Conservation (phyloP, 2,797 vertebrate species). For the Peromyscus nudipes region DNA sequence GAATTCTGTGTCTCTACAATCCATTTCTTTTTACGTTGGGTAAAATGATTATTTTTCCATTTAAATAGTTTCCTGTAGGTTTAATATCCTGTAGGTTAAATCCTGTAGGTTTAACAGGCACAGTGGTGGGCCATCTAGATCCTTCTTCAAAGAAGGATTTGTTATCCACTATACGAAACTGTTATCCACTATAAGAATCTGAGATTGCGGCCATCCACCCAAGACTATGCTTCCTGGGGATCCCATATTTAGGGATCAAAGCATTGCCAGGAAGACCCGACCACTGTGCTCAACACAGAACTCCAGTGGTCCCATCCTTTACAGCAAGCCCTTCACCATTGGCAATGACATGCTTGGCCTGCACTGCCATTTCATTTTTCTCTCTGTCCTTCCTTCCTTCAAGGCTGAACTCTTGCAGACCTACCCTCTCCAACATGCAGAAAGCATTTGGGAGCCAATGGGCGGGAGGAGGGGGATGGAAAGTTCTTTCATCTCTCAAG, state of each 20-base stretch:
- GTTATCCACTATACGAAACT: neutral
- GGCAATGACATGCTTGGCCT: neutral
- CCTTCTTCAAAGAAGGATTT: neutral
- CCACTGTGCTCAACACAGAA: neutral
- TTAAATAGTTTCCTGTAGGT: neutral
- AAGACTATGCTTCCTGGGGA: neutral
- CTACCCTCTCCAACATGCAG: neutral
- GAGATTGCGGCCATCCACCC: neutral
- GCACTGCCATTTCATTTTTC: neutral
- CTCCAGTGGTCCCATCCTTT: neutral
- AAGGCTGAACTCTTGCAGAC: neutral
- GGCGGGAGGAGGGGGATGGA: neutral
- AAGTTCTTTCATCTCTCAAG: constrained; percentile 26
- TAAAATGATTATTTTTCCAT: neutral
- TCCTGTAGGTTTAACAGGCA: neutral
- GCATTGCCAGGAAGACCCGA: neutral
- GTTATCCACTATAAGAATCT: neutral
- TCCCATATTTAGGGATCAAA: neutral
- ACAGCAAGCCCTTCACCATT: neutral
- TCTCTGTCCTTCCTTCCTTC: neutral
- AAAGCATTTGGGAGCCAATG: neutral
- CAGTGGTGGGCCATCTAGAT: neutral
- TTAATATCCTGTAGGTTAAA: neutral
- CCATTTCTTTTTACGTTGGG: neutral
- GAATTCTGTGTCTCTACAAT: neutral